Evolutionary conservation across 2,888 invertebrate genomes (phyloP), one percentile per base, ranked within the genome.

Genomic region (Bursaphelenchus okinawaensis): DNA sequence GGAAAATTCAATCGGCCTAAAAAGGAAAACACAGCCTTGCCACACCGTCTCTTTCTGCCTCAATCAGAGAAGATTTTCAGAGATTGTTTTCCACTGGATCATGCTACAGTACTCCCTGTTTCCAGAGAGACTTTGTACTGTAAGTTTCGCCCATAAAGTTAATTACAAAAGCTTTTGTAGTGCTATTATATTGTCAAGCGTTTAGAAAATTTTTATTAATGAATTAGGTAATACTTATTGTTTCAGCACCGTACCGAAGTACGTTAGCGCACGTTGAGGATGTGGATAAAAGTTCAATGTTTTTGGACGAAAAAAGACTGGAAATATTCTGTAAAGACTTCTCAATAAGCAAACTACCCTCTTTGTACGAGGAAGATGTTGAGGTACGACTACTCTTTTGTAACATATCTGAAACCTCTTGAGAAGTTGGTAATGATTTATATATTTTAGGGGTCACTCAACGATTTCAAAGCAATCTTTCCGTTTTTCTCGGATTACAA

Each of bases 201-300:
- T 8, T 23, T 40, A 16, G n/a, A 19, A 54, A 54, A 9, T 54
- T 9, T 9, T 12, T 19, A 16, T 54, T 54, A 19, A 54, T 54
- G 12, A 16, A n/a, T 1, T 12, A 16, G 40, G 40, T 40, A 6
- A 12, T 40, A 40, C 60, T 31, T 57, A 3, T 50, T 16, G 12
- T 23, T 59, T 59, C 19, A 59, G 60, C 60, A 8, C 60, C 60
- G n/a, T 22, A 40, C 40, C 60, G 60, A n/a, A n/a, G n/a, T 19
- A 16, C 52, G 12, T 26, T 40, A 4, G 12, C 40, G 40, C 12
- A 1, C 2, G 16, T 16, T 16, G 3, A 40, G n/a, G 40, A 40
- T 6, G 40, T 40, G n/a, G 40, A 40, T 40, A n/a, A 40, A n/a
- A 16, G 16, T 12, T 40, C 40, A 16, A n/a, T n/a, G n/a, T 40